These are phyloP conservation scores for Brenthis hecate DNA, from an alignment of 2,888 invertebrate genomes.

Conservation along the genomic window DNA sequence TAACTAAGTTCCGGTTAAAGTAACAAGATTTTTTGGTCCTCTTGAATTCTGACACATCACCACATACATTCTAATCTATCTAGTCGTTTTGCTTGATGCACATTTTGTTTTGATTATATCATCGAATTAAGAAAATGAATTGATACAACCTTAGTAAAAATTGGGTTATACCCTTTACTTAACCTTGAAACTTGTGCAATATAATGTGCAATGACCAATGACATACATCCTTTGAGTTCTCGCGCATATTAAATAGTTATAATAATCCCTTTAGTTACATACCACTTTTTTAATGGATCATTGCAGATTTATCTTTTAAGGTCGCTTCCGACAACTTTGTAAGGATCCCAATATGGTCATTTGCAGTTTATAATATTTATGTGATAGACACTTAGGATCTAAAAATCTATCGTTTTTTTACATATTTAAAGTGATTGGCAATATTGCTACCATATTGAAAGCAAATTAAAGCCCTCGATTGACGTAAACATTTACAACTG, in stretches of 20 bases:
- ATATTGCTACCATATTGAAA: too few species aligned
- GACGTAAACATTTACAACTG: too few species aligned
- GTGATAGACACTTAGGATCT: too few species aligned
- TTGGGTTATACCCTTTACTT: neutral
- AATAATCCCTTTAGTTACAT: neutral
- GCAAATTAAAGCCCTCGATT: too few species aligned
- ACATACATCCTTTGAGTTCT: neutral
- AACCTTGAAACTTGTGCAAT: constrained; percentile 2
- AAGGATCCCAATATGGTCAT: too few species aligned
- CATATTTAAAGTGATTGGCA: too few species aligned
- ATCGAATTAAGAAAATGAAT: neutral
- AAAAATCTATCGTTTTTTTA: too few species aligned
- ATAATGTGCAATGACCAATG: constrained; percentile 12
- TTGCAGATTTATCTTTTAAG: neutral
- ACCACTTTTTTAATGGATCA: neutral
- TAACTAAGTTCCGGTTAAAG: neutral
- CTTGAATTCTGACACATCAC: constrained; percentile 3
- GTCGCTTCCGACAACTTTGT: neutral
- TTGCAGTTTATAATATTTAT: too few species aligned
- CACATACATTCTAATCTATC: constrained; percentile 9
- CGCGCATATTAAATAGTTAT: neutral
- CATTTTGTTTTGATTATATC: constrained; percentile 2
- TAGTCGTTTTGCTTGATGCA: constrained; percentile 20
- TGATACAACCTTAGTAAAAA: neutral
- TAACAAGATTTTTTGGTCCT: neutral